Conservation (phyloP, 92 coral and sea anemone species). For the Zoanthus gigantus region DNA sequence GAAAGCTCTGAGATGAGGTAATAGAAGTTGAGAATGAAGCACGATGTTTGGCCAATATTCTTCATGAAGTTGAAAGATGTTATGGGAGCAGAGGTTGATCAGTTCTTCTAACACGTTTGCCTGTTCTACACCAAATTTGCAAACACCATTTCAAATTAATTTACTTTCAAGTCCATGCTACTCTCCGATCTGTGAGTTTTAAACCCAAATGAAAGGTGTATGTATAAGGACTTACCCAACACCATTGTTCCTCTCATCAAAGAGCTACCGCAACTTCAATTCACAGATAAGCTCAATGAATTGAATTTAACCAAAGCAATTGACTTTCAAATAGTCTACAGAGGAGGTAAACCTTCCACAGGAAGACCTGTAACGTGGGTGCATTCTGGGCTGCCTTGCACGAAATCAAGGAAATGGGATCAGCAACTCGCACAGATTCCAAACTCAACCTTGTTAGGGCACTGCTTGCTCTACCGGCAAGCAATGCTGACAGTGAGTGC, state of each 20-base stretch:
- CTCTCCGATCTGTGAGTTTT: conserved; percentile 36
- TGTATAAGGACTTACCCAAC: conserved; percentile 36
- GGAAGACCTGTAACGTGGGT: not conserved
- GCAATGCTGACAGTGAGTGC: not conserved
- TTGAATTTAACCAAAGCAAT: conserved; percentile 38
- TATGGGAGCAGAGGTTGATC: conserved; percentile 11
- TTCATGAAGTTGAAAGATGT: conserved; percentile 1
- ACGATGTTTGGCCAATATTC: conserved; percentile 21
- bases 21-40: conserved; percentile 2
- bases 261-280: conserved; percentile 45
- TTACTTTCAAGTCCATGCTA: conserved; percentile 37
- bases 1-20: not conserved
- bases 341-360: not conserved
- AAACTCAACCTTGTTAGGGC: conserved; percentile 19
- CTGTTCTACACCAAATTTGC: conserved; percentile 14
- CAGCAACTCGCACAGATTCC: not conserved
- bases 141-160: not conserved
- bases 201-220: conserved; percentile 42
- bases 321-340: conserved; percentile 19
- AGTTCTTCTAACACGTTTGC: conserved; percentile 30
- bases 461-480: conserved; percentile 20
- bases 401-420: not conserved
- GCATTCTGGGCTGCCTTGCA: not conserved
- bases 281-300: conserved; percentile 29
- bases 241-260: conserved; percentile 30